Evolutionary conservation across 2,888 invertebrate genomes (phyloP), one percentile per base, ranked within the genome.

Genomic region (Mantis religiosa): DNA sequence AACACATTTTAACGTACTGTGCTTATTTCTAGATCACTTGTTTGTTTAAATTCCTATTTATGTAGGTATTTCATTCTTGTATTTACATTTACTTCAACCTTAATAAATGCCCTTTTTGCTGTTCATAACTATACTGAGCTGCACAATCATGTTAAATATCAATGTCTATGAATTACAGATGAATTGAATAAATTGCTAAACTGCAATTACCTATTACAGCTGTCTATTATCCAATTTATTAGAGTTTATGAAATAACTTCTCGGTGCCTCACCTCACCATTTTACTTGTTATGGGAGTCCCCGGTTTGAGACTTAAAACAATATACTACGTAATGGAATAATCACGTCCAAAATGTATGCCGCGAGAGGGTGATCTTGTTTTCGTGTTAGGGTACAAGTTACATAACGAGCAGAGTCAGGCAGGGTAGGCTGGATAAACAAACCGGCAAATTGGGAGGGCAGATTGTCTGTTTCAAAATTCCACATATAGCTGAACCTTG

Each of bases 401-500:
- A 87, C 87, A 87, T 81, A 71, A 71, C 54, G 87, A 28, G n/a
- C 34, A 27, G 28, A 54, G 25, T 85, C 30, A 25, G 85, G n/a
- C 25, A 20, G 47, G 47, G 8, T n/a, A 25, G 34, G 2, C 15
- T 82, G 41, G 28, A 82, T 82, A 87, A 87, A 87, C 87, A 87
- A 87, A 87, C 87, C 87, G 82, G 87, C 82, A 87, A 87, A 87
- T 87, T 87, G 87, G 82, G 82, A 87, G 41, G 87, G 82, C 82
- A 87, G 82, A 82, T 87, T 82, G 87, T 82, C 71, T 86, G 81
- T 86, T 54, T 82, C 82, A 87, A 82, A 87, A 34, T 14, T 87
- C 34, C 82, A 82, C 82, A 82, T 81, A 15, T 25, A 25, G 20
- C 54, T 15, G 54, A 20, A 25, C 20, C 25, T 25, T 20, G 15